Evolutionary conservation across 2,797 vertebrate species (phyloP).

Genomic region (Kryptolebias ocellatus): DNA sequence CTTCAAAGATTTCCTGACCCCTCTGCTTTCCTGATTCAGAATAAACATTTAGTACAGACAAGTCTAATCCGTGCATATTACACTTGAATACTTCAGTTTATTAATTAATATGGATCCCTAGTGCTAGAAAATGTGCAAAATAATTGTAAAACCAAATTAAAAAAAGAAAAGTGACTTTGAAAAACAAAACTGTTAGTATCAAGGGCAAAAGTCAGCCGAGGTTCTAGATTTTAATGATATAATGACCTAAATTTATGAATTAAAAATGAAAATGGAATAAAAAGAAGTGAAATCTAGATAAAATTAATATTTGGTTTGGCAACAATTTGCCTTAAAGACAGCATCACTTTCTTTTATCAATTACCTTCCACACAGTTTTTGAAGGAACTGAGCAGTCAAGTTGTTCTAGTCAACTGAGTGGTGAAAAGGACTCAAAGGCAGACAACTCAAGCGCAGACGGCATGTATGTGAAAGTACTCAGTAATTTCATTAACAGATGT

Average conservation of each 20-base stretch:
- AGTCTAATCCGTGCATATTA: constrained; percentile 54
- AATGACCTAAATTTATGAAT: background rate
- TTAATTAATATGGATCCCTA: constrained; percentile 47
- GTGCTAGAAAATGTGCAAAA: constrained; percentile 42
- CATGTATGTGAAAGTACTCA: too few relatives aligned
- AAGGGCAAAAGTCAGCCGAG: constrained; percentile 6
- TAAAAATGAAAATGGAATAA: too few relatives aligned
- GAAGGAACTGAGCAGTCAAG: too few relatives aligned
- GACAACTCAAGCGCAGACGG: too few relatives aligned
- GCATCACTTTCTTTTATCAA: too few relatives aligned
- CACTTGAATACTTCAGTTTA: constrained; percentile 38
- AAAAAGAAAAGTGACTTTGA: background rate
- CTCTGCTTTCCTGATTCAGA: constrained; percentile 36
- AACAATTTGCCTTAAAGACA: too few relatives aligned
- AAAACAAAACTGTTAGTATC: background rate
- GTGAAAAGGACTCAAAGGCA: too few relatives aligned
- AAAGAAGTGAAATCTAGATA: background rate
- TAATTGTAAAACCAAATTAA: constrained; percentile 25
- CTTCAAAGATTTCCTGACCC: constrained; percentile 21
- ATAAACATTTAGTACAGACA: constrained; percentile 43
- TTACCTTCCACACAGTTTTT: too few relatives aligned
- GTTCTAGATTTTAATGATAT: constrained; percentile 30
- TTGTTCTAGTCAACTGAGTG: too few relatives aligned
- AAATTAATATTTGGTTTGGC: too few relatives aligned
- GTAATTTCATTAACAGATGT: too few relatives aligned